phyloP scores from a whole-genome alignment of 2,113 vertebrate genomes.

The Festucalex cinctus region DNA sequence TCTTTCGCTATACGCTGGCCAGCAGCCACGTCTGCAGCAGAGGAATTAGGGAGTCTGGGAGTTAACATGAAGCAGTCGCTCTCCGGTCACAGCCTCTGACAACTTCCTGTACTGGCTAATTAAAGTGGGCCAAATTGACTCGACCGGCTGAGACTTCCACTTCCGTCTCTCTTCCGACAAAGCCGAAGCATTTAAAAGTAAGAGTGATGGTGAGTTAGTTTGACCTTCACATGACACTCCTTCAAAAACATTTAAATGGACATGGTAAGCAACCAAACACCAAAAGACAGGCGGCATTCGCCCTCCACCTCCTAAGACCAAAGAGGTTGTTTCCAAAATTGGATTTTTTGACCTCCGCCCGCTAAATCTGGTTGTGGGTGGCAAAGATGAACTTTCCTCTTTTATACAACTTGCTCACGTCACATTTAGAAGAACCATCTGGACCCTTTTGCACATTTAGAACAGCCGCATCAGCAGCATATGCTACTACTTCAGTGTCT shows the following conservation, averaged over 20 bases:
- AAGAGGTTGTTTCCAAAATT: slow-evolving; percentile 30
- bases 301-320: not conserved
- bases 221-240: not conserved
- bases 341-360: slow-evolving; percentile 49
- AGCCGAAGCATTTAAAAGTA: slow-evolving; percentile 14
- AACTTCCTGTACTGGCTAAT: slow-evolving; percentile 52
- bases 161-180: slow-evolving; percentile 18
- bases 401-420: slow-evolving; percentile 28
- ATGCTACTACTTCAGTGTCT: slow-evolving; percentile 61
- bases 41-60: slow-evolving; percentile 44
- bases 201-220: slow-evolving; percentile 4
- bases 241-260: not conserved
- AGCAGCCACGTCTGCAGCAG: slow-evolving; percentile 32
- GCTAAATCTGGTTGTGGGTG: slow-evolving; percentile 33
- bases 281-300: not conserved
- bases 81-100: slow-evolving; percentile 33
- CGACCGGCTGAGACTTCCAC: slow-evolving; percentile 17
- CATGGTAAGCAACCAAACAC: not conserved
- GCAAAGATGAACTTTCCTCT: slow-evolving; percentile 29
- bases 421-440: slow-evolving; percentile 68
- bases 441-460: slow-evolving; percentile 59
- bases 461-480: slow-evolving; percentile 61
- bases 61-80: slow-evolving; percentile 45
- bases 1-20: slow-evolving; percentile 3
- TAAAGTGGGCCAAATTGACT: slow-evolving; percentile 58